Percentiles rank a stretch among this genome's conserved stretches.
phyloP scores from a whole-genome alignment of 2,888 invertebrate species.

The Ichneumoninae sp. region DNA sequence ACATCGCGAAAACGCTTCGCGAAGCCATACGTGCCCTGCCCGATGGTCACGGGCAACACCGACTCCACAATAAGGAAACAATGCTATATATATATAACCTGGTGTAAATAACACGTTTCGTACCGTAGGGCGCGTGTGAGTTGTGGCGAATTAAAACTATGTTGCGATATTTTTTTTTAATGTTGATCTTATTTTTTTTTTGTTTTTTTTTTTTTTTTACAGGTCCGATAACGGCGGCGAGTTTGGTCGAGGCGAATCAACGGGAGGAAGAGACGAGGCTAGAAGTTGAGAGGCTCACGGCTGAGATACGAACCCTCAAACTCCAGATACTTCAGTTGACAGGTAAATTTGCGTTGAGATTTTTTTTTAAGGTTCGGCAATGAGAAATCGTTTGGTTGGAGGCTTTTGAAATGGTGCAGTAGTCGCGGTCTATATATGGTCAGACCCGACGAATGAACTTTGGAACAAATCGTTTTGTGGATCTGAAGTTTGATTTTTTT shows the following conservation, averaged over 20 bases:
- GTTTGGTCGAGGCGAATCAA: conserved; percentile 85
- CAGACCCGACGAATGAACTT: not conserved
- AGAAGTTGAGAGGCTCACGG: conserved; percentile 87
- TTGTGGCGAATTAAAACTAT: not conserved
- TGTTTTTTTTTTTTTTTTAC: conserved; percentile 55
- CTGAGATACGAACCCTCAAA: conserved; percentile 87
- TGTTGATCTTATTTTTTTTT: conserved; percentile 12
- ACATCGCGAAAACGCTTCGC: conserved; percentile 59
- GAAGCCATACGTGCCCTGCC: conserved; percentile 38
- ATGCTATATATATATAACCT: conserved; percentile 53
- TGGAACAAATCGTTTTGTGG: not conserved
- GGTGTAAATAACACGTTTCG: conserved; percentile 64
- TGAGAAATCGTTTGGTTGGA: not conserved
- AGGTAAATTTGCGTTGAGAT: conserved; percentile 78
- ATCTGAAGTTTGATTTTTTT: not conserved
- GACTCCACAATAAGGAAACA: conserved; percentile 66
- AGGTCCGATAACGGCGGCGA: conserved; percentile 82
- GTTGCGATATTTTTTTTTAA: not conserved
- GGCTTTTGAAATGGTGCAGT: not conserved
- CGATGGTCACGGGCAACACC: conserved; percentile 44
- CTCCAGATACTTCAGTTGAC: conserved; percentile 86
- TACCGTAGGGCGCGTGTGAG: not conserved
- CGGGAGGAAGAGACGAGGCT: conserved; percentile 87
- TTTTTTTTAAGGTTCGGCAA: not conserved
- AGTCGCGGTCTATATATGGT: not conserved